Evolutionary conservation across 2,113 vertebrate species (phyloP).

Genomic region (Etia nguti): DNA sequence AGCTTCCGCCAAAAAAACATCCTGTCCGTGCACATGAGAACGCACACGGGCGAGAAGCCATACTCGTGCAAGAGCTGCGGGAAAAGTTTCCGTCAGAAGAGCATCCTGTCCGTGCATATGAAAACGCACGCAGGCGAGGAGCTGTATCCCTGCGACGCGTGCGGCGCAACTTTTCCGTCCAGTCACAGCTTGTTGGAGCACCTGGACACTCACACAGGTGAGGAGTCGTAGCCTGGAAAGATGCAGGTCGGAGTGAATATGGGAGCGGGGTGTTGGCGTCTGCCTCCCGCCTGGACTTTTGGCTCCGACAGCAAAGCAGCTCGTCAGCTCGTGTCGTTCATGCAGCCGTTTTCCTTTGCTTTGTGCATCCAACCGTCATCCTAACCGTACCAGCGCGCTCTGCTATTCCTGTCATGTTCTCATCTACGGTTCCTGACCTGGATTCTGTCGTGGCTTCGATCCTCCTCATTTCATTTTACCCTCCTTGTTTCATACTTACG

Average conservation of each 20-base stretch:
- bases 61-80: not conserved
- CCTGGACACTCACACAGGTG: not conserved
- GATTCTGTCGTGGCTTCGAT: not conserved
- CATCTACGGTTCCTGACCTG: not conserved
- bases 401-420: not conserved
- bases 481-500: not conserved
- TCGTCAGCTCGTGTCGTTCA: not conserved
- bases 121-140: not conserved
- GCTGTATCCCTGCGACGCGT: not conserved
- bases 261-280: not conserved
- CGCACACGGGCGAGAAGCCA: not conserved
- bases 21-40: not conserved
- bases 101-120: not conserved
- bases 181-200: not conserved
- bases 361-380: not conserved
- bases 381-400: rapidly evolving
- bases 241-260: not conserved
- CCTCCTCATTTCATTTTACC: not conserved
- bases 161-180: not conserved
- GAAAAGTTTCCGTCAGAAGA: not conserved
- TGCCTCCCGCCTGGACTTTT: not conserved
- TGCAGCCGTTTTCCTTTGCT: not conserved
- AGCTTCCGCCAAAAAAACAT: not conserved
- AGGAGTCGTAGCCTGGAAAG: not conserved
- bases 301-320: not conserved